A percentile compares a stretch with the other conserved stretches of the same genome.
Conservation (phyloP, 2,888 invertebrate genomes). For the Eurytoma californica region DNA sequence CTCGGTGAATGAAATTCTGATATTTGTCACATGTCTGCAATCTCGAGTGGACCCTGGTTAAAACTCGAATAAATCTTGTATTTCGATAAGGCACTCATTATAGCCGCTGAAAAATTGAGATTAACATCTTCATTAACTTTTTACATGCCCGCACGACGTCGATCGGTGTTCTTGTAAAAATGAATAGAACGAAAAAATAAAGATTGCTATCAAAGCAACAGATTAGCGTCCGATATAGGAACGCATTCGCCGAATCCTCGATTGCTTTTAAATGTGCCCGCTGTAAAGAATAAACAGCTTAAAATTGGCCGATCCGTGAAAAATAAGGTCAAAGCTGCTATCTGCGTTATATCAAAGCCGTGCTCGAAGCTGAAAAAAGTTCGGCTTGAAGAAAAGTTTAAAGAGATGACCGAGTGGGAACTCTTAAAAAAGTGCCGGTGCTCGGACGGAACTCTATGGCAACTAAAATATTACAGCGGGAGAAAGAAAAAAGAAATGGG, state of each 20-base stretch:
- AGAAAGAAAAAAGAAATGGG: slow-evolving; percentile 34
- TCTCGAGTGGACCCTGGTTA: background rate
- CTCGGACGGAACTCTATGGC: background rate
- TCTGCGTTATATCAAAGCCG: slow-evolving; percentile 5
- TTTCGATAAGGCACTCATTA: slow-evolving; percentile 21
- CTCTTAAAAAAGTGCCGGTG: slow-evolving; percentile 17
- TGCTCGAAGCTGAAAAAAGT: slow-evolving; percentile 33
- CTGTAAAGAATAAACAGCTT: background rate
- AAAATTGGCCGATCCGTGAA: slow-evolving; percentile 1
- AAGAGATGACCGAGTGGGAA: slow-evolving; percentile 33
- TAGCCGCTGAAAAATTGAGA: background rate
- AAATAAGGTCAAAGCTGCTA: slow-evolving; percentile 41
- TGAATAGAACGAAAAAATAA: too few relatives aligned
- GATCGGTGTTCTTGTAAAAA: background rate
- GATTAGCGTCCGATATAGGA: background rate
- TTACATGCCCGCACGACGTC: background rate
- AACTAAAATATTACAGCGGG: slow-evolving; percentile 36
- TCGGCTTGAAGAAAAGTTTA: slow-evolving; percentile 33
- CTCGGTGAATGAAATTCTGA: background rate
- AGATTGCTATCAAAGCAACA: background rate
- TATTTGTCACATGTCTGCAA: background rate
- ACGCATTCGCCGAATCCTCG: background rate
- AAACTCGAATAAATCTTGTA: background rate
- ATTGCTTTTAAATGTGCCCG: background rate
- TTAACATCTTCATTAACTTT: background rate